phyloP scores from a whole-genome alignment of 2,888 invertebrate genomes.

The Pseudanteris insignis region DNA sequence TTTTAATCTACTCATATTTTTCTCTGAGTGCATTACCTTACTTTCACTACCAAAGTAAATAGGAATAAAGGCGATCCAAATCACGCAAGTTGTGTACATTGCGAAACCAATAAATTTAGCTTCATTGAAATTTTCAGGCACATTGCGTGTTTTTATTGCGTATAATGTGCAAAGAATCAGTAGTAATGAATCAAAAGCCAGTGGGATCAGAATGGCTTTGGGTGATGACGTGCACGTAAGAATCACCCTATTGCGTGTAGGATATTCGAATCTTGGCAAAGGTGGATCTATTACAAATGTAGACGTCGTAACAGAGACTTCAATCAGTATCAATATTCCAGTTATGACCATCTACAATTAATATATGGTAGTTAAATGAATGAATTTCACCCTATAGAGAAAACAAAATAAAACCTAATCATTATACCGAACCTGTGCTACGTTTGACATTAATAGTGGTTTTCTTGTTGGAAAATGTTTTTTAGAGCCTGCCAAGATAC shows the following conservation, averaged over 20 bases:
- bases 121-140: constrained; percentile 86
- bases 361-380: too few relatives aligned
- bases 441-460: constrained; percentile 73
- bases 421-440: constrained; percentile 70
- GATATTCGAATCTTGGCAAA: constrained; percentile 69
- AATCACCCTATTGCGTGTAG: constrained; percentile 68
- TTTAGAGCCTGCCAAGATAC: constrained; percentile 78
- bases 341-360: constrained; percentile 76
- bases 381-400: too few relatives aligned
- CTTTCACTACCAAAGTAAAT: constrained; percentile 78
- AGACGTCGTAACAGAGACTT: constrained; percentile 71
- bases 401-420: too few relatives aligned
- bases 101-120: constrained; percentile 80
- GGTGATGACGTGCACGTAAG: constrained; percentile 74
- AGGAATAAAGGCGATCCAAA: constrained; percentile 82
- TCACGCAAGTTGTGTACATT: constrained; percentile 82
- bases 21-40: too few relatives aligned
- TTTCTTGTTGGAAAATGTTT: constrained; percentile 77
- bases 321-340: constrained; percentile 73
- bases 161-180: constrained; percentile 79
- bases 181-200: constrained; percentile 77
- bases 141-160: constrained; percentile 80
- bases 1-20: too few relatives aligned
- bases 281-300: constrained; percentile 71
- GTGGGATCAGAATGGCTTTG: constrained; percentile 72